A percentile compares a stretch with the other conserved stretches of the same genome.
Conservation (phyloP, 2,113 vertebrate genomes). For the Synchiropus splendidus region DNA sequence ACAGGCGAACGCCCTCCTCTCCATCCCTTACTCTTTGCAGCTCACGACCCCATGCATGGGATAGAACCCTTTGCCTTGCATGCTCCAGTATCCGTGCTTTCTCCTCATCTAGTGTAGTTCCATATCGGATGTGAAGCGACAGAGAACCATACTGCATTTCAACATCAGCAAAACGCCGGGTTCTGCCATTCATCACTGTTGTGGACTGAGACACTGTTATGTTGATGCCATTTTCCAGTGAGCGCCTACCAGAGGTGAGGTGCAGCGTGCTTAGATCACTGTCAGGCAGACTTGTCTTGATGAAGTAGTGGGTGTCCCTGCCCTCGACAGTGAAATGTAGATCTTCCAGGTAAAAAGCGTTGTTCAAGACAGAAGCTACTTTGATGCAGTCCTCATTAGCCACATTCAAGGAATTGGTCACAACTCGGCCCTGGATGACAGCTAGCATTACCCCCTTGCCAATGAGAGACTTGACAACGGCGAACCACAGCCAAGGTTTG, state of each 20-base stretch:
- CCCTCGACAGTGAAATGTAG: slow-evolving; percentile 93
- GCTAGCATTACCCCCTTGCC: slow-evolving; percentile 97
- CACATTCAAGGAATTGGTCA: slow-evolving; percentile 92
- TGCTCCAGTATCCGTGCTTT: slow-evolving; percentile 93
- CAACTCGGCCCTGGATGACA: slow-evolving; percentile 87
- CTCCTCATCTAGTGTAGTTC: slow-evolving; percentile 91
- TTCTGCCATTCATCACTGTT: slow-evolving; percentile 88
- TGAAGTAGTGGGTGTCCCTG: slow-evolving; percentile 94
- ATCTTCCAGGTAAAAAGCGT: slow-evolving; percentile 92
- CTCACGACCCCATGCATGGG: slow-evolving; percentile 92
- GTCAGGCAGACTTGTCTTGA: slow-evolving; percentile 91
- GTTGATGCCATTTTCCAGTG: slow-evolving; percentile 92
- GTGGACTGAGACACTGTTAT: slow-evolving; percentile 96
- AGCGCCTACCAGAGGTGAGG: slow-evolving; percentile 85
- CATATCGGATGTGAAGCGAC: slow-evolving; percentile 90
- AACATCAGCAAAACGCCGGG: slow-evolving; percentile 91
- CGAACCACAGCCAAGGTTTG: slow-evolving; percentile 93
- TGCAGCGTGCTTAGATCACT: slow-evolving; percentile 87
- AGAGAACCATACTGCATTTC: slow-evolving; percentile 89
- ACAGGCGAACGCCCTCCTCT: slow-evolving; percentile 88
- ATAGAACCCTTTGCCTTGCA: slow-evolving; percentile 86
- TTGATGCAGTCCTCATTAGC: slow-evolving; percentile 99
- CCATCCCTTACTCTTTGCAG: slow-evolving; percentile 92
- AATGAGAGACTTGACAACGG: slow-evolving; percentile 85
- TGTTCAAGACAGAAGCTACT: slow-evolving; percentile 92